Evolutionary conservation across 2,797 vertebrate genomes (phyloP), one percentile per base, ranked within the genome.

Genomic region (Melanotaenia trifasciata): DNA sequence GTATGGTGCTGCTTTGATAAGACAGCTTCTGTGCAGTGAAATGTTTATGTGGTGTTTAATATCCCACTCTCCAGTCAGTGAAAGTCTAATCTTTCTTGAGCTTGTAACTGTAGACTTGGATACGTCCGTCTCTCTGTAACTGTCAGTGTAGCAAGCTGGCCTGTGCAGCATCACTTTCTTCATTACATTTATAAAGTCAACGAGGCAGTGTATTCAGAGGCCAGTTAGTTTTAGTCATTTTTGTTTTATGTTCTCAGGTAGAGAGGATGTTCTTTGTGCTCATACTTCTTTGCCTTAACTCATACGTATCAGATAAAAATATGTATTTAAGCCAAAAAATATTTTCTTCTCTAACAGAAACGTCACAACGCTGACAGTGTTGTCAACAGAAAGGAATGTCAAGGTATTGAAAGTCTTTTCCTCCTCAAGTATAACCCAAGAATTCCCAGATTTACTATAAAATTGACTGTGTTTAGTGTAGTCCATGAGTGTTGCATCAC

Each of bases 341-440:
- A 50, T 22, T 76, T 64, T 65, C 74, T 70, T 35, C 59, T 13
- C 83, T 85, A 88, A 83, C 91, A 99, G 98, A 99, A 99, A 95
- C 97, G 98, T 10, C 98, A 99, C 92, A 99, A 98, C 72, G 98
- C 98, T 38, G 98, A 99, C 84, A 96, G 94, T 75, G 95, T 96
- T 0, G 97, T 99, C 88, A 99, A 99, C 94, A 99, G 95, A 95
- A 99, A 99, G 80, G 95, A 98, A 94, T 97, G 97, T 75, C 98
- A 99, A 97, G 98, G 98, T 99, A 96, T 18, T 58, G 10, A 72
- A 38, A 79, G 51, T n/a, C 7, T 5, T 5, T 57, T 35, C 11
- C 57, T 56, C 2, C 22, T 64, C 4, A 26, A 3, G 28, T 30
- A 20, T 57, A 18, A 32, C 14, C 14, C 5, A 56, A 56, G 14